Percentiles rank a stretch among this genome's conserved stretches.
Evolutionary conservation across 2,797 vertebrate species (phyloP).

Genomic region (Sciaenops ocellatus): DNA sequence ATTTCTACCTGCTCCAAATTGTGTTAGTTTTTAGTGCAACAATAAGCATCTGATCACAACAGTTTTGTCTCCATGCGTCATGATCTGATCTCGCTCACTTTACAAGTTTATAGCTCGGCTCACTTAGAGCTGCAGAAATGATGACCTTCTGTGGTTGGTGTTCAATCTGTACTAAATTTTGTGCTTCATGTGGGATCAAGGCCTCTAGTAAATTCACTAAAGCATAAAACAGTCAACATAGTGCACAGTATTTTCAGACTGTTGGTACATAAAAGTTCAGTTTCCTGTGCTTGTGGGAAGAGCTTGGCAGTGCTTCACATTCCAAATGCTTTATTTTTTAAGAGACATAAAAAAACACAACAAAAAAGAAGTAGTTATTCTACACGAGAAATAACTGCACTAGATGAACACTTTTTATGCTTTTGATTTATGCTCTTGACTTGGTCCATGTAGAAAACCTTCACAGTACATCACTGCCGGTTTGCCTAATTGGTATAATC

Average conservation of each 20-base stretch:
- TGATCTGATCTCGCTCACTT: not conserved
- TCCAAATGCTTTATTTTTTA: slow-evolving; percentile 13
- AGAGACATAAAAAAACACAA: not conserved
- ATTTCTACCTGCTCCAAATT: not conserved
- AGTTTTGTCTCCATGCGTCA: not conserved
- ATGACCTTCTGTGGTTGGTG: slow-evolving; percentile 1
- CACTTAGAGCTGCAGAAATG: not conserved
- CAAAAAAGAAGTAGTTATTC: not conserved
- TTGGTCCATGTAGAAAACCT: not conserved
- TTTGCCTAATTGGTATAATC: not conserved
- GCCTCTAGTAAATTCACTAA: not conserved
- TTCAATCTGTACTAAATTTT: slow-evolving; percentile 1
- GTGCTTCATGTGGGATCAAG: not conserved
- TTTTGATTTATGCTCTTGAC: not conserved
- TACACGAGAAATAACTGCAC: not conserved
- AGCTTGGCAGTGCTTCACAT: not conserved
- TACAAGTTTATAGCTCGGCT: not conserved
- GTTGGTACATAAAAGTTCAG: slow-evolving; percentile 9
- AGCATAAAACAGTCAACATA: not conserved
- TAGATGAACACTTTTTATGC: not conserved
- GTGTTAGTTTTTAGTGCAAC: not conserved
- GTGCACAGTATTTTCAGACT: slow-evolving; percentile 3
- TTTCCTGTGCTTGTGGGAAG: not conserved
- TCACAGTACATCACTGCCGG: not conserved
- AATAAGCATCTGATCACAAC: not conserved